Percentiles rank a stretch among this genome's conserved stretches.
Conservation (phyloP, 2,113 vertebrate species). For the Sialia sialis region DNA sequence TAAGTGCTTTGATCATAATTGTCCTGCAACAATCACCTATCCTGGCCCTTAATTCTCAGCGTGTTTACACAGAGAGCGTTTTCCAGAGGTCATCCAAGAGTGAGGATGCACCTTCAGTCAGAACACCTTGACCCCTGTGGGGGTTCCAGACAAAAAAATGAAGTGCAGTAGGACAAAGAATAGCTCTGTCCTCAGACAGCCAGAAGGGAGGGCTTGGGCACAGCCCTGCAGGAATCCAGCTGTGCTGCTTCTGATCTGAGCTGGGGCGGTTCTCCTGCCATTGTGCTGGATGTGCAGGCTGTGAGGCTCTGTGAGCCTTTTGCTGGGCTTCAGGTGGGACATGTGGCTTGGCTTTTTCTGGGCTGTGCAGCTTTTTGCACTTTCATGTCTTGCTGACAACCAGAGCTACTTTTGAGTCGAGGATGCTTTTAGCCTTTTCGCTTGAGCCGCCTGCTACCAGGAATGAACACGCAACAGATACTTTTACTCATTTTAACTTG, state of each 20-base stretch:
- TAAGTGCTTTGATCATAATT: background rate
- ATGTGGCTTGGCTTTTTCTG: accelerated
- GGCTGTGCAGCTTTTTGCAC: background rate
- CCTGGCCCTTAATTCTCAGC: background rate
- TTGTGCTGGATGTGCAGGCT: background rate
- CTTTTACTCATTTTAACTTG: background rate
- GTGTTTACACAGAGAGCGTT: background rate
- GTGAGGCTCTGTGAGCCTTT: background rate
- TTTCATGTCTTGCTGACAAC: background rate
- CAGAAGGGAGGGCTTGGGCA: background rate
- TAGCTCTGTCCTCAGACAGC: background rate
- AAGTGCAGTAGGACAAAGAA: background rate
- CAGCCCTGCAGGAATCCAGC: background rate
- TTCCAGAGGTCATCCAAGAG: background rate
- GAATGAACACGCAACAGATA: background rate
- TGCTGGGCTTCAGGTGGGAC: background rate
- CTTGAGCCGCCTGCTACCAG: background rate
- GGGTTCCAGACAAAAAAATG: background rate
- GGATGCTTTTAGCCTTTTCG: background rate
- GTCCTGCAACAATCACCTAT: accelerated
- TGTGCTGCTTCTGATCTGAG: background rate
- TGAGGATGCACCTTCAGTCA: background rate
- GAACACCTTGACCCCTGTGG: accelerated
- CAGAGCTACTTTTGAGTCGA: background rate
- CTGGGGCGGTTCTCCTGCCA: accelerated